Base-by-base conservation (phyloP, 1,140 invertebrate species). In the Carcinoscorpius rotundicauda region DNA sequence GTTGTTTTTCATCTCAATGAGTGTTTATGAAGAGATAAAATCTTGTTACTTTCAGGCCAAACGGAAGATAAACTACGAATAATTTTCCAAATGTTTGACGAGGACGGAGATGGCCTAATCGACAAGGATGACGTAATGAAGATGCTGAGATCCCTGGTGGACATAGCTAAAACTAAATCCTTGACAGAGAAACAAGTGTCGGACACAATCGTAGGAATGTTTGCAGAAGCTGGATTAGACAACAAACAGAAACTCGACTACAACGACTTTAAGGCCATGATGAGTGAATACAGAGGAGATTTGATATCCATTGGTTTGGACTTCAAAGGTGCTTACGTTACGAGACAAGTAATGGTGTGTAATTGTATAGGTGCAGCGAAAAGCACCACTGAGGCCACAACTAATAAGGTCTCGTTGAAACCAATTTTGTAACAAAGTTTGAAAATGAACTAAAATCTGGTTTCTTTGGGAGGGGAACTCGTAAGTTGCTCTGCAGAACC, bases 41-140 rank as follows among this genome's bases (percentile, higher is more conserved):
- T 29, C 29, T 29, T 29, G 29, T 29, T 29, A 49, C 6, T 49
- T 58, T 3, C 50, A 68, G 66, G 78, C 75, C 89, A 91, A 72
- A 93, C 93, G 4, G 93, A 98, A 71, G 94, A 98, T 72, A 98
- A 98, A 75, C 77, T 98, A 10, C 82, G 94, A 10, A 94, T 98
- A 50, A 91, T 99, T 65, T 98, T 98, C 73, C 91, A 97, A 73
- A 98, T 99, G 96, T 98, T 96, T 74, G 96, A 98, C 75, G 91
- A 94, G 70, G 93, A 98, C 74, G 83, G 90, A 4, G 95, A 95
- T 72, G 95, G 94, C 0, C 88, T 93, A 0, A 96, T 98, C 64
- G 92, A 97, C 72, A 95, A 96, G 74, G 86, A 84, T 4, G 95
- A 98, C 74, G 79, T 98, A 3, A 91, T 88, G 5, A 92, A 96